Evolutionary conservation across 1,140 invertebrate species (phyloP).

Genomic region (Muscidifurax raptorellus): DNA sequence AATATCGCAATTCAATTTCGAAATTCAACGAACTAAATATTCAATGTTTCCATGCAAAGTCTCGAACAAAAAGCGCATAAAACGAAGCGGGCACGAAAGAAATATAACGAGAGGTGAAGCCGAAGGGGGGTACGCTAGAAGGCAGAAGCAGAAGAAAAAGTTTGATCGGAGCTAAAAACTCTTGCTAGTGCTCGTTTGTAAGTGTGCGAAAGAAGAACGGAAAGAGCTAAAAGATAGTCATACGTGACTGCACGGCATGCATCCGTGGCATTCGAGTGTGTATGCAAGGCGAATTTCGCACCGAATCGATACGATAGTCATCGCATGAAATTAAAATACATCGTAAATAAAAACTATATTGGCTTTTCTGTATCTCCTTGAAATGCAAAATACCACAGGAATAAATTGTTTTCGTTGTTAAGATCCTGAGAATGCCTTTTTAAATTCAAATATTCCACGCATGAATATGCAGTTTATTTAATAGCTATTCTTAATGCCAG

Average conservation of each 20-base stretch:
- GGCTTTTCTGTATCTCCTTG: not conserved
- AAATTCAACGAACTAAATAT: conserved; percentile 53
- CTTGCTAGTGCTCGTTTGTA: not conserved
- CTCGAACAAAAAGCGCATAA: conserved; percentile 36
- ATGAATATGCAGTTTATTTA: not conserved
- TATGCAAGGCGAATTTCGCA: not conserved
- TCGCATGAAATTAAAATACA: not conserved
- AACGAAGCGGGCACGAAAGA: conserved; percentile 30
- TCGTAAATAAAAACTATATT: not conserved
- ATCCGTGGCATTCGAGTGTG: not conserved
- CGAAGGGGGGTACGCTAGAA: not conserved
- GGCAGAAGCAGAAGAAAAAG: not conserved
- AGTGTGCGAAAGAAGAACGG: not conserved
- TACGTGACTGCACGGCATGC: not conserved
- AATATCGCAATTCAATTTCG: conserved; percentile 53
- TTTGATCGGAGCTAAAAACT: conserved; percentile 46
- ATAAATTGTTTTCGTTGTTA: not conserved
- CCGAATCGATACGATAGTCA: not conserved
- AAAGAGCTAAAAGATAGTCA: conserved; percentile 11
- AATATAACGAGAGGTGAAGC: conserved; percentile 27
- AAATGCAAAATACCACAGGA: not conserved
- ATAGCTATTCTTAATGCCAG: not conserved
- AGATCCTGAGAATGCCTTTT: not conserved
- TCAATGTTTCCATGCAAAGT: conserved; percentile 53
- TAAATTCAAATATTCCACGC: not conserved